Conservation (phyloP, 2,797 vertebrate species). For the Pempheris klunzingeri region DNA sequence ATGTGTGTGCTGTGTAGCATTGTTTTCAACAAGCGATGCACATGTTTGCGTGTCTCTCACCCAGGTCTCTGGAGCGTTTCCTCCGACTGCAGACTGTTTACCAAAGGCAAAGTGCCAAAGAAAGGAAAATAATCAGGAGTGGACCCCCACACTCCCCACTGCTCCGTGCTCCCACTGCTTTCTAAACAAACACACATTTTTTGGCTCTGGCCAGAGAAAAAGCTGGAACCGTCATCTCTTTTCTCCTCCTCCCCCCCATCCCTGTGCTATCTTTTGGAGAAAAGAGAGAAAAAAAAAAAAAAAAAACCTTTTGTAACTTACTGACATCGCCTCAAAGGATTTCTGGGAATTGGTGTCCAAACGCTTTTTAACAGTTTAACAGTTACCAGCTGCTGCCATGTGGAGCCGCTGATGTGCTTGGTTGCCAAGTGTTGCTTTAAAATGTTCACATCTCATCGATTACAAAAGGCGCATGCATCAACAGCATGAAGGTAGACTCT, state of each 20-base stretch:
- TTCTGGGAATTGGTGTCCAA: slow-evolving; percentile 26
- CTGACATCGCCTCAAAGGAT: background rate
- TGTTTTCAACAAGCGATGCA: background rate
- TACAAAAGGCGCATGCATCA: slow-evolving; percentile 27
- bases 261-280: background rate
- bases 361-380: background rate
- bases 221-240: background rate
- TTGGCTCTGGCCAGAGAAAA: background rate
- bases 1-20: background rate
- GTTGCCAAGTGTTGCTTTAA: background rate
- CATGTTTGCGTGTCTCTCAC: background rate
- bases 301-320: background rate
- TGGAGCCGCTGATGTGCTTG: slow-evolving; percentile 47
- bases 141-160: background rate
- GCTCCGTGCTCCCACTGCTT: background rate
- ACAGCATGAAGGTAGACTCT: slow-evolving; percentile 28
- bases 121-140: background rate
- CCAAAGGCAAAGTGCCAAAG: slow-evolving; percentile 16
- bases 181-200: slow-evolving; percentile 16
- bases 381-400: slow-evolving; percentile 35
- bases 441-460: slow-evolving; percentile 7
- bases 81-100: slow-evolving; percentile 15
- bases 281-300: too few species aligned
- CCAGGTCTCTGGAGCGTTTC: background rate
- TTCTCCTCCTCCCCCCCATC: background rate